Evolutionary conservation across 2,113 vertebrate species (phyloP), one percentile per base, ranked within the genome.

Genomic region (Cochlearius cochlearius): DNA sequence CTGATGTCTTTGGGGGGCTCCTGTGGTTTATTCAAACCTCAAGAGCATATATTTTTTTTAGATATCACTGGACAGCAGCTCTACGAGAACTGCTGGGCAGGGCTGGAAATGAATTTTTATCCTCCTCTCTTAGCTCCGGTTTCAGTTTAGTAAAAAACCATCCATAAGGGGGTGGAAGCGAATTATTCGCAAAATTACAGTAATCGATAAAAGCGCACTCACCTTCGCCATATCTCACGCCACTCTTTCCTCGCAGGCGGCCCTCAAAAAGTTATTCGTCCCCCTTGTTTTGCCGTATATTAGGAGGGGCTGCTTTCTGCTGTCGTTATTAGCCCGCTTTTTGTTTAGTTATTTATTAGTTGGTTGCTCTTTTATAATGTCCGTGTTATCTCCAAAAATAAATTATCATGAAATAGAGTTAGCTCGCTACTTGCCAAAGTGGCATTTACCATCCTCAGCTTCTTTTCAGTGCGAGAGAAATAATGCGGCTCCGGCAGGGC

Each of bases 321-420:
- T 90, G 92, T 79, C 85, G 62, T 86, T 96, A 91, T 97, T 96
- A 92, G 93, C 79, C 0, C 10, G 60, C 87, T 95, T 96, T 96
- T 96, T 96, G 91, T 95, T 97, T 96, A 77, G 96, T 96, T 97
- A 97, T 97, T 97, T 97, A 94, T 97, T 96, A 89, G 96, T 94
- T 91, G 90, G 92, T 95, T 96, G 94, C 88, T 97, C 92, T 96
- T 94, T 98, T 98, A 96, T 94, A 97, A 97, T 94, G 95, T 96
- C 96, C 94, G 0, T 97, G 95, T 97, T 97, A 97, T 97, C 96
- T 98, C 95, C 92, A 88, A 96, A 98, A 97, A 97, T 96, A 97
- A 98, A 98, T 97, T 96, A 97, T 97, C 91, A 92, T 97, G 96
- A 98, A 98, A 96, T 97, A 97, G 97, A 96, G 96, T 96, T 96